phyloP scores from a whole-genome alignment of 2,888 invertebrate genomes.

The Euproctis similis region DNA sequence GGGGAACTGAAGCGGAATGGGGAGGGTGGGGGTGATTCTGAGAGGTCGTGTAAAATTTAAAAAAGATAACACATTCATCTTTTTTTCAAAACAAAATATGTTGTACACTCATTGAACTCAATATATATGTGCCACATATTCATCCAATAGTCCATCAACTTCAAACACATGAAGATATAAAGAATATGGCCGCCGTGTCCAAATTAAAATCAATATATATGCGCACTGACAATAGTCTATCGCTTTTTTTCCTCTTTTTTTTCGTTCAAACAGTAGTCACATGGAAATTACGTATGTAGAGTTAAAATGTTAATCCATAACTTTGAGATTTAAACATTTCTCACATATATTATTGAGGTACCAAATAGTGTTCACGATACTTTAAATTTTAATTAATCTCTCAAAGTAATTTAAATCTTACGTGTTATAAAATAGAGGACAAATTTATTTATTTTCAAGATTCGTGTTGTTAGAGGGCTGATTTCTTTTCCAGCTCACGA shows the following conservation, averaged over 20 bases:
- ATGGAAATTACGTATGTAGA: slow-evolving; percentile 35
- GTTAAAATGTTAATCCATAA: slow-evolving; percentile 40
- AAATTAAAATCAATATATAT: slow-evolving; percentile 33
- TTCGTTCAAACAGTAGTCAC: slow-evolving; percentile 37
- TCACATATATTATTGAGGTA: slow-evolving; percentile 47
- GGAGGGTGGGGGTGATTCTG: too few relatives aligned
- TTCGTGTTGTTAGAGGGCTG: slow-evolving; percentile 6
- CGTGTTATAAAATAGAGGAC: too few relatives aligned
- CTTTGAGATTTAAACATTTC: slow-evolving; percentile 34
- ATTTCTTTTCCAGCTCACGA: slow-evolving; percentile 21
- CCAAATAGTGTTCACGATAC: too few relatives aligned
- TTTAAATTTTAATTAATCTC: too few relatives aligned
- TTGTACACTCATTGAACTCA: background rate
- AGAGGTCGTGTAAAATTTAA: too few relatives aligned
- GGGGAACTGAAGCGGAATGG: too few relatives aligned
- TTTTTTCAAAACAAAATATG: too few relatives aligned
- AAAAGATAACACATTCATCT: too few relatives aligned
- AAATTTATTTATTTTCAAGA: slow-evolving; percentile 4
- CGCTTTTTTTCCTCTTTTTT: too few relatives aligned
- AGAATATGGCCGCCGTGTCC: slow-evolving; percentile 11
- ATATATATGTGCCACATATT: background rate
- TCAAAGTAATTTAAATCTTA: too few relatives aligned
- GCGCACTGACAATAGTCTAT: slow-evolving; percentile 31
- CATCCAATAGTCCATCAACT: background rate
- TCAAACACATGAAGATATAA: slow-evolving; percentile 1